phyloP scores from a whole-genome alignment of 2,888 invertebrate genomes.

The Spodoptera littoralis region DNA sequence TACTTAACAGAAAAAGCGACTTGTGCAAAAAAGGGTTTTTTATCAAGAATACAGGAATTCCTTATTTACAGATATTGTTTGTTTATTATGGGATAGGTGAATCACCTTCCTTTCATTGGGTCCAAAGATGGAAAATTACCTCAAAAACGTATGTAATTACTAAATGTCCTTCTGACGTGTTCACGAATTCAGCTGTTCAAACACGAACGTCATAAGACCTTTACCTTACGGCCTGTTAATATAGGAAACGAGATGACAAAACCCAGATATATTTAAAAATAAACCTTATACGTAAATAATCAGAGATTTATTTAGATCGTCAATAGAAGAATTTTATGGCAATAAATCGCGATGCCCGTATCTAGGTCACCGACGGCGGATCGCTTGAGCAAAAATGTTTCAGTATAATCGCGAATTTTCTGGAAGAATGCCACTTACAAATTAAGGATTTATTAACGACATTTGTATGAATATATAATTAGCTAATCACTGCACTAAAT shows the following conservation, averaged over 20 bases:
- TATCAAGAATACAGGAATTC: constrained; percentile 15
- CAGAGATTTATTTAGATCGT: not conserved
- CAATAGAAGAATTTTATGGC: not conserved
- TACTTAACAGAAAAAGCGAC: too few species aligned
- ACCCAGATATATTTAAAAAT: constrained; percentile 7
- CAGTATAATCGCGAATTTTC: not conserved
- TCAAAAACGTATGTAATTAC: constrained; percentile 26
- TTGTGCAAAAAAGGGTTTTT: not conserved
- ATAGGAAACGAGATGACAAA: constrained; percentile 20
- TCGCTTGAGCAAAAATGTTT: constrained; percentile 7
- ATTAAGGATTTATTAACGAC: not conserved
- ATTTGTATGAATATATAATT: not conserved
- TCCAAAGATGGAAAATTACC: constrained; percentile 49
- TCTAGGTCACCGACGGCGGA: constrained; percentile 19
- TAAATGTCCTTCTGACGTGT: constrained; percentile 49
- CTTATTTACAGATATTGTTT: constrained; percentile 9
- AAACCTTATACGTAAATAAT: constrained; percentile 2
- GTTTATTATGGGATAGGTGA: constrained; percentile 8
- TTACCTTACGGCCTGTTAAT: constrained; percentile 21
- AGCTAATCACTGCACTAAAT: too few species aligned
- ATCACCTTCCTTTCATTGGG: constrained; percentile 32
- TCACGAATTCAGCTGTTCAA: constrained; percentile 54
- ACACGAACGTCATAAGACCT: constrained; percentile 47
- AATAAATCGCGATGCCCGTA: constrained; percentile 14
- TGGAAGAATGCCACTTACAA: constrained; percentile 7